These are phyloP conservation scores for Diadromus collaris DNA, from an alignment of 2,888 invertebrate genomes.

Conservation along the genomic window DNA sequence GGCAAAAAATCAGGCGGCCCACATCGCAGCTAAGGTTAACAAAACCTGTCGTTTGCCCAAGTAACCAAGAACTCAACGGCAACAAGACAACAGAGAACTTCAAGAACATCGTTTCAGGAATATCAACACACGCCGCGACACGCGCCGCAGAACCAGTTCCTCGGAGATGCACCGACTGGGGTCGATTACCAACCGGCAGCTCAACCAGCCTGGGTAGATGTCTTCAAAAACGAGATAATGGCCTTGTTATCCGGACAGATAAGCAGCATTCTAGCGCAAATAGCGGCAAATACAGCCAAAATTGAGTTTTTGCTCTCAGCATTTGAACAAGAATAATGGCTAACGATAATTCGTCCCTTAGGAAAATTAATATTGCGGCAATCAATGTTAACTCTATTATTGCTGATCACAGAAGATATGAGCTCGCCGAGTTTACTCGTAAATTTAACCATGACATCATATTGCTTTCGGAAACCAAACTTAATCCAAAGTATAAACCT, in stretches of 20 bases:
- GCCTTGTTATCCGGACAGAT: background rate
- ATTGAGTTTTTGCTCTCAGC: constrained; percentile 1
- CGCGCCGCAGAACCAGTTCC: too few relatives aligned
- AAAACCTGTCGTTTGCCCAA: background rate
- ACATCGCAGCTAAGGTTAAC: background rate
- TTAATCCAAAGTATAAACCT: constrained; percentile 29
- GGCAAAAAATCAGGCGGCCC: background rate
- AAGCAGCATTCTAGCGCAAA: background rate
- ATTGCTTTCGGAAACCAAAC: constrained; percentile 40
- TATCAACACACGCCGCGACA: background rate
- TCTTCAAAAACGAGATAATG: background rate
- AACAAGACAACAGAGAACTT: background rate
- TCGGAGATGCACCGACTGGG: too few relatives aligned
- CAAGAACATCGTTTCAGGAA: background rate
- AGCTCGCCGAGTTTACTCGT: background rate
- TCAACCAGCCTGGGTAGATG: background rate
- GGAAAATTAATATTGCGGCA: background rate
- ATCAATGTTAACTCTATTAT: constrained; percentile 5
- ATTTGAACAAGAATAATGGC: too few relatives aligned
- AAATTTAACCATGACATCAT: constrained; percentile 19
- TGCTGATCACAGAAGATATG: background rate
- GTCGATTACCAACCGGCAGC: background rate
- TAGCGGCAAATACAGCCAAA: constrained; percentile 4
- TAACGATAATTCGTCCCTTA: background rate
- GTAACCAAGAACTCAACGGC: background rate